Percentiles rank a stretch among this genome's conserved stretches.
phyloP scores from a whole-genome alignment of 2,888 invertebrate species.

The Clivina fossor region DNA sequence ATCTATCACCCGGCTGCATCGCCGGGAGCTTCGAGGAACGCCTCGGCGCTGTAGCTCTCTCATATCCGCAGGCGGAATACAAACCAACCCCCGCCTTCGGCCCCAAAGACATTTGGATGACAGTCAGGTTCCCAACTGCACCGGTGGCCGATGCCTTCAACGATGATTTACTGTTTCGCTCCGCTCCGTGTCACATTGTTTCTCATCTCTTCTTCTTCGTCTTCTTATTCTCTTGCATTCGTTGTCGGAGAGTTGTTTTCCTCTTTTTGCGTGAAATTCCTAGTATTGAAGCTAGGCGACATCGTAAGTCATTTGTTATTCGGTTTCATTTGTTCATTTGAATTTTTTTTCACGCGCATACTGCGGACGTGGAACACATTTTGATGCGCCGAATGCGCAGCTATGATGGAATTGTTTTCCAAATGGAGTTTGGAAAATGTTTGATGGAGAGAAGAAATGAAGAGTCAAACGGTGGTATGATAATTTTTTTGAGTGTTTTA shows the following conservation, averaged over 20 bases:
- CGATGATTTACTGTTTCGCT: conserved; percentile 23
- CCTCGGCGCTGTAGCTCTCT: too few relatives aligned
- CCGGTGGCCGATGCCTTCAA: conserved; percentile 12
- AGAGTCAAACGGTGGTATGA: too few relatives aligned
- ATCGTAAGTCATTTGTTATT: conserved; percentile 31
- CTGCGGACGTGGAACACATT: conserved; percentile 22
- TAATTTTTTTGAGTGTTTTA: too few relatives aligned
- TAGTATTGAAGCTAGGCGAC: conserved; percentile 22
- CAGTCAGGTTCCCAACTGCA: conserved; percentile 7
- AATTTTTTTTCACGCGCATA: conserved; percentile 29
- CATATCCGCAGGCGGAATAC: too few relatives aligned
- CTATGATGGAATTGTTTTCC: too few relatives aligned
- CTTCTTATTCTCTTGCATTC: background rate
- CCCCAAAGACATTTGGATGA: background rate
- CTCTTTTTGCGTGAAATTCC: conserved; percentile 28
- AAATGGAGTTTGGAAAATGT: too few relatives aligned
- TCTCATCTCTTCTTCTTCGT: background rate
- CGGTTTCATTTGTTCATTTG: conserved; percentile 29
- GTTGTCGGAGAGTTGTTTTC: too few relatives aligned
- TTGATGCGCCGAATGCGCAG: background rate
- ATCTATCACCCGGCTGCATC: too few relatives aligned
- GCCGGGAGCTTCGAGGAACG: too few relatives aligned
- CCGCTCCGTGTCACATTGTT: conserved; percentile 11
- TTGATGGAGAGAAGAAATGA: too few relatives aligned
- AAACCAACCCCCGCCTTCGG: background rate